Conservation (phyloP, 2,113 vertebrate species). For the Percina caprodes region DNA sequence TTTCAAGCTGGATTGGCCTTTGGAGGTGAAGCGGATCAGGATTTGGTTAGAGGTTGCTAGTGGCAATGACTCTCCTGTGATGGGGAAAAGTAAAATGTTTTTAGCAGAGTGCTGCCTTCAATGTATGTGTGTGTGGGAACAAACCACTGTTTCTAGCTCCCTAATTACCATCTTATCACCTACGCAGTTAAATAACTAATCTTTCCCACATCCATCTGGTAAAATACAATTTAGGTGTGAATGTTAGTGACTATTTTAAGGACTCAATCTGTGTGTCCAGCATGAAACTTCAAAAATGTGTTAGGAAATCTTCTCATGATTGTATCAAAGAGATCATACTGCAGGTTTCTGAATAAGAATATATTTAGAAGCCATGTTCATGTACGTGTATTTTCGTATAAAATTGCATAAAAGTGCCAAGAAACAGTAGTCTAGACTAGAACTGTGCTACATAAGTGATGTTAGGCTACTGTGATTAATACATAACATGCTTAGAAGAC, state of each 20-base stretch:
- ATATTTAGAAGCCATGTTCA: constrained; percentile 5
- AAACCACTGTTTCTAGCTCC: not conserved
- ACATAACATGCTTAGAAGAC: not conserved
- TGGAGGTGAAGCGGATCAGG: constrained; percentile 95
- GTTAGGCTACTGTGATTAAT: not conserved
- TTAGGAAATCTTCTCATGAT: not conserved
- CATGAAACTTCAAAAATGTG: not conserved
- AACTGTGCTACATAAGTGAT: not conserved
- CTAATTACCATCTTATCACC: not conserved
- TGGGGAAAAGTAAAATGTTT: constrained; percentile 10
- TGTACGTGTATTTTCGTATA: not conserved
- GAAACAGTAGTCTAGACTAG: not conserved
- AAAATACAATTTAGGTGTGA: not conserved
- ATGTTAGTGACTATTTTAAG: not conserved
- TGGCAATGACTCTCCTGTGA: constrained; percentile 93
- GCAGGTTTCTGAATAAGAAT: constrained; percentile 1
- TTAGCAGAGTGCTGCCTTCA: not conserved
- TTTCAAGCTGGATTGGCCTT: constrained; percentile 92
- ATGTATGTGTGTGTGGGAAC: not conserved
- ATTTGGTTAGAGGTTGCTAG: constrained; percentile 97
- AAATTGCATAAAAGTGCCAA: not conserved
- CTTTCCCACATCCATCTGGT: not conserved
- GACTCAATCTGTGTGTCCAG: not conserved
- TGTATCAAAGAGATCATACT: constrained; percentile 15
- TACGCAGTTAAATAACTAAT: not conserved